phyloP scores from a whole-genome alignment of 2,888 invertebrate genomes.

The Latrodectus hesperus region DNA sequence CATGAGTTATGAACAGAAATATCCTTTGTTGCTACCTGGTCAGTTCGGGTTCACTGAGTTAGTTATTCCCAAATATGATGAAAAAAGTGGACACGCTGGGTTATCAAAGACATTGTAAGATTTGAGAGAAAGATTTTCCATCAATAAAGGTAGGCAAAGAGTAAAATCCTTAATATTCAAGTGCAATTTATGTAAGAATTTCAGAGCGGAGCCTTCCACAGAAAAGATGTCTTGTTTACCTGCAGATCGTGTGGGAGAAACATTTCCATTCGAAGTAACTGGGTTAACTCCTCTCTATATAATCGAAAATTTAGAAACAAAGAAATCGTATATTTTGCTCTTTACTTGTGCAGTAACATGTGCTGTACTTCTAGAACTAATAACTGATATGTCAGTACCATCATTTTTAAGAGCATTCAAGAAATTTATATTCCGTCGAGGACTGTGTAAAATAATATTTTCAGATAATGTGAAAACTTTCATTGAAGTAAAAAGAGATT shows the following conservation, averaged over 20 bases:
- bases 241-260: neutral
- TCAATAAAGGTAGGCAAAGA: neutral
- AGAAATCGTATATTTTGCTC: too few relatives aligned
- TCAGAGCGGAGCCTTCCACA: neutral
- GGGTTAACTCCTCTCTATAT: neutral
- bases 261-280: neutral
- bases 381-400: too few relatives aligned
- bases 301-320: too few relatives aligned
- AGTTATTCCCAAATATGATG: neutral
- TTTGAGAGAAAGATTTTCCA: conserved; percentile 2
- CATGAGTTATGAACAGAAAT: neutral
- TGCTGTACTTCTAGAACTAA: too few relatives aligned
- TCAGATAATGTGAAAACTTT: too few relatives aligned
- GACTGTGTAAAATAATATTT: too few relatives aligned
- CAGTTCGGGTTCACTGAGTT: neutral
- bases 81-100: neutral
- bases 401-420: too few relatives aligned
- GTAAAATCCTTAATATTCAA: neutral
- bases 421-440: too few relatives aligned
- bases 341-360: too few relatives aligned
- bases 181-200: neutral
- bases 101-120: neutral
- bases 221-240: conserved; percentile 4
- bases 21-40: neutral
- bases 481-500: too few relatives aligned